phyloP scores from a whole-genome alignment of 2,113 vertebrate species.

The Paraplagusia blochii region DNA sequence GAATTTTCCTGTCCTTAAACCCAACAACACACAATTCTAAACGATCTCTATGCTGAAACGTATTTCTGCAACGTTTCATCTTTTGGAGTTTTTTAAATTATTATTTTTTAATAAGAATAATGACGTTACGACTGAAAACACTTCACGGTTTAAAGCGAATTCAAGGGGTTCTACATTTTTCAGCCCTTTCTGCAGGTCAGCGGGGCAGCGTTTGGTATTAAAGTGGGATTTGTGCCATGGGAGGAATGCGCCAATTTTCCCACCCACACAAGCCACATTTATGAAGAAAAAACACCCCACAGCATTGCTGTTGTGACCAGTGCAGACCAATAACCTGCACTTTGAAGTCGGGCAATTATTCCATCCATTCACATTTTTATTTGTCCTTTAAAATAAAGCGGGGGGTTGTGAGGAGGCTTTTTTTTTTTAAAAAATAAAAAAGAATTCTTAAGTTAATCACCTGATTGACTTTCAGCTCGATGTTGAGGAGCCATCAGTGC shows the following conservation, averaged over 20 bases:
- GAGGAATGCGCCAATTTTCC: conserved; percentile 25
- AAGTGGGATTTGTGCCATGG: conserved; percentile 44
- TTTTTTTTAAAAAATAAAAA: conserved; percentile 50
- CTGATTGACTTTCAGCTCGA: conserved; percentile 62
- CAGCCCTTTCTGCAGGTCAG: conserved; percentile 12
- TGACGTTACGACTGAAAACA: too few species aligned
- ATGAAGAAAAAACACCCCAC: conserved; percentile 43
- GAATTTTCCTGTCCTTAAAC: too few species aligned
- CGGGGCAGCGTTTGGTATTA: conserved; percentile 45
- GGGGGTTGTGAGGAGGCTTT: conserved; percentile 18
- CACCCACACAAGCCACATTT: conserved; percentile 32
- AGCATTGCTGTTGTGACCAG: conserved; percentile 44
- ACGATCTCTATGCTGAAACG: too few species aligned
- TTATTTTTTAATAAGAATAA: too few species aligned
- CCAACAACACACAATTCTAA: too few species aligned
- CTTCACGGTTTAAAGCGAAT: background rate
- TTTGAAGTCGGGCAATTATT: conserved; percentile 71
- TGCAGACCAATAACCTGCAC: conserved; percentile 56
- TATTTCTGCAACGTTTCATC: too few species aligned
- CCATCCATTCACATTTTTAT: conserved; percentile 59
- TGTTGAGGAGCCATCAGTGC: conserved; percentile 55
- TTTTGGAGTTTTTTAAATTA: too few species aligned
- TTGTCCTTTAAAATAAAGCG: conserved; percentile 38
- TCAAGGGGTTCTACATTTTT: conserved; percentile 13
- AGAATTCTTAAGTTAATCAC: conserved; percentile 37